Percentiles rank a stretch among this genome's conserved stretches.
Evolutionary conservation across 2,113 vertebrate species (phyloP).

Genomic region (Rhagologus leucostigma): DNA sequence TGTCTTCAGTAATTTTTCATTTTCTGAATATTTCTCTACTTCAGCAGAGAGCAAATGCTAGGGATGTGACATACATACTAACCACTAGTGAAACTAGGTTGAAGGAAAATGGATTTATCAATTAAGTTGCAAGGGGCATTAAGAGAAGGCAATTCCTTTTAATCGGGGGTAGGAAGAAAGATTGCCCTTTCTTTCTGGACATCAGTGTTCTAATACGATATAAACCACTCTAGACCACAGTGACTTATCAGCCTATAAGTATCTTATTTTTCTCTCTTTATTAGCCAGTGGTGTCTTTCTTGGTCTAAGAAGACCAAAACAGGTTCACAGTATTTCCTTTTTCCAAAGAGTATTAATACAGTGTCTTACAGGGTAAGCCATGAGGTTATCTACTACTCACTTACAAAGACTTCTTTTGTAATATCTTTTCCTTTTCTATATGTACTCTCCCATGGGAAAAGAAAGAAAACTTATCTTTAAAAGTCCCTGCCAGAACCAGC

Average conservation of each 20-base stretch:
- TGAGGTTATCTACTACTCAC: not conserved
- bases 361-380: not conserved
- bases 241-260: not conserved
- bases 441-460: not conserved
- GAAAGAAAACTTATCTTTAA: not conserved
- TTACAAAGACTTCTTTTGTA: not conserved
- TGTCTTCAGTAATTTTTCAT: conserved; percentile 34
- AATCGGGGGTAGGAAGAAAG: not conserved
- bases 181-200: not conserved
- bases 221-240: not conserved
- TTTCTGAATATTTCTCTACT: conserved; percentile 11
- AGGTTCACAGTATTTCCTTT: not conserved
- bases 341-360: not conserved
- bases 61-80: conserved; percentile 1
- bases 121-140: not conserved
- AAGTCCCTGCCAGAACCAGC: not conserved
- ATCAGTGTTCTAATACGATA: not conserved
- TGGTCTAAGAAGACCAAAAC: not conserved
- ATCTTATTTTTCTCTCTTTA: not conserved
- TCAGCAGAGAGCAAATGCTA: not conserved
- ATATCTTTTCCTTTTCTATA: not conserved
- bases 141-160: not conserved
- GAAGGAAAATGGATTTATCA: not conserved
- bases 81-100: not conserved
- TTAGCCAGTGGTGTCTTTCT: not conserved